Percentiles rank a stretch among this genome's conserved stretches.
phyloP scores from a whole-genome alignment of 2,113 vertebrate genomes.

The Tautogolabrus adspersus region DNA sequence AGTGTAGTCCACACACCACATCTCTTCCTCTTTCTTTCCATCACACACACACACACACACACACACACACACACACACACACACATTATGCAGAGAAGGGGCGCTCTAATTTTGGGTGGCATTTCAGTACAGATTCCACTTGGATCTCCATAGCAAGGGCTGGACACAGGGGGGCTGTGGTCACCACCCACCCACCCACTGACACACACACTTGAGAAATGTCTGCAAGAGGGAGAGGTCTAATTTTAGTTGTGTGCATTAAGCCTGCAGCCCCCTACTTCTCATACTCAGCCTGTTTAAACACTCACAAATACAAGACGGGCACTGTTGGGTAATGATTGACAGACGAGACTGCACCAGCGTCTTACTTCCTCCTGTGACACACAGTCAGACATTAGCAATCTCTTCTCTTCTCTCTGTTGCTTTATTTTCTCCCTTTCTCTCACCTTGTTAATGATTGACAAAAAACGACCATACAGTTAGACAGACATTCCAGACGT shows the following conservation, averaged over 20 bases:
- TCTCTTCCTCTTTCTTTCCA: background rate
- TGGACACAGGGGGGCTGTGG: conserved; percentile 55
- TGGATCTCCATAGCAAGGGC: conserved; percentile 74
- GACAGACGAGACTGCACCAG: conserved; percentile 62
- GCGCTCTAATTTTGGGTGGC: conserved; percentile 80
- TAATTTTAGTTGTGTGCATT: conserved; percentile 76
- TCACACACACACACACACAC: conserved; percentile 28
- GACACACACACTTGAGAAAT: conserved; percentile 61
- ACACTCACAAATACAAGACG: conserved; percentile 53
- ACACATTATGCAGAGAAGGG: conserved; percentile 59
- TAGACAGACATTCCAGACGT: conserved; percentile 39
- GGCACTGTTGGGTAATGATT: conserved; percentile 68
- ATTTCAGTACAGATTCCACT: conserved; percentile 77
- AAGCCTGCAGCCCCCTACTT: conserved; percentile 74
- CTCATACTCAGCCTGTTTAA: conserved; percentile 54
- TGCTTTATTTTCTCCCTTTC: conserved; percentile 14
- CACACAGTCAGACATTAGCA: conserved; percentile 30
- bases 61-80: conserved; percentile 36
- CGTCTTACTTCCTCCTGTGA: conserved; percentile 53
- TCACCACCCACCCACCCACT: conserved; percentile 62
- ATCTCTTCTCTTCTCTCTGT: conserved; percentile 31
- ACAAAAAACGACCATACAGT: conserved; percentile 22
- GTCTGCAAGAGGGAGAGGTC: conserved; percentile 63
- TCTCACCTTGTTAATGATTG: conserved; percentile 55
- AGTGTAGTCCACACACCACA: conserved; percentile 22